Evolutionary conservation across 2,797 vertebrate species (phyloP).

Genomic region (Morus bassanus): DNA sequence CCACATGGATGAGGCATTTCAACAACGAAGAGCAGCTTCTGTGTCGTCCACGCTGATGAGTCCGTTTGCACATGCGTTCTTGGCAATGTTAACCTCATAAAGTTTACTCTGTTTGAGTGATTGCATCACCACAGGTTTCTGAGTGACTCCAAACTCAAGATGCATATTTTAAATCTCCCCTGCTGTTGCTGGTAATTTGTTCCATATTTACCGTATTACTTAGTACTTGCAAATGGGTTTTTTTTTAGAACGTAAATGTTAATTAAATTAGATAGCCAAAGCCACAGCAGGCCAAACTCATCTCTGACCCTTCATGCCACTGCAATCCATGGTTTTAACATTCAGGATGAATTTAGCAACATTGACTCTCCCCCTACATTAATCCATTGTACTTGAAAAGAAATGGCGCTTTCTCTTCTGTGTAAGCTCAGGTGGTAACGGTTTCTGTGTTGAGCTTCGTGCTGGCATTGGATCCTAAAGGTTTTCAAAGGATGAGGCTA

Average conservation of each 20-base stretch:
- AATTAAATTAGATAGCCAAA: conserved; percentile 51
- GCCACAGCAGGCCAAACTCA: conserved; percentile 8
- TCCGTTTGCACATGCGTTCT: neutral
- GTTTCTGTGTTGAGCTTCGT: neutral
- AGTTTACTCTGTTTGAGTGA: conserved; percentile 14
- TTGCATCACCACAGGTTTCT: conserved; percentile 40
- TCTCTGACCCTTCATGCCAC: neutral
- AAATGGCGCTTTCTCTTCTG: neutral
- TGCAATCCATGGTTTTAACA: neutral
- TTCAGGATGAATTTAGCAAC: neutral
- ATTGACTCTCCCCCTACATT: neutral
- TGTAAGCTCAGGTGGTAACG: neutral
- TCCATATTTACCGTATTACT: conserved; percentile 71
- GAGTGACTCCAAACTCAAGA: conserved; percentile 35
- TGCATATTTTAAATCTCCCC: conserved; percentile 58
- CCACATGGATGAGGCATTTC: neutral
- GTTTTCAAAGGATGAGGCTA: neutral
- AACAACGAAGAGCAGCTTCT: neutral
- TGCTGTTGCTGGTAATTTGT: conserved; percentile 71
- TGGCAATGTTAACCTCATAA: neutral
- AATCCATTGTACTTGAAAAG: neutral
- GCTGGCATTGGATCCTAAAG: neutral
- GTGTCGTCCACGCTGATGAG: neutral
- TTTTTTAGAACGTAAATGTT: conserved; percentile 37
- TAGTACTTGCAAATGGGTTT: conserved; percentile 61